Base-by-base conservation (phyloP, 2,888 invertebrate genomes). In the Branchipolynoe longqiensis region DNA sequence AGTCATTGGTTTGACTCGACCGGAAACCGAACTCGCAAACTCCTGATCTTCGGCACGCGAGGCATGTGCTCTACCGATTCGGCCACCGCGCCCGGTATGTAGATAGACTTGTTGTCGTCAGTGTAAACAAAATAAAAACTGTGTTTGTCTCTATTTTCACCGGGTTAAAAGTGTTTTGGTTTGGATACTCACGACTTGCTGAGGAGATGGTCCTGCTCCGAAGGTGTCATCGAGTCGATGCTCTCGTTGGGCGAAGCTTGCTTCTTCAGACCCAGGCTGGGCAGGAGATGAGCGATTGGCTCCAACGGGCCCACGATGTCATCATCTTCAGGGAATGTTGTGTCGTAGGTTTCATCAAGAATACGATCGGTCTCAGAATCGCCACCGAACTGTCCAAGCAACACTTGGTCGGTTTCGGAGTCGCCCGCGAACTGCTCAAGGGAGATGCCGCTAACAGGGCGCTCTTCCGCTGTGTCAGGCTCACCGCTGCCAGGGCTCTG, bases 141-240 rank as follows among this genome's bases (percentile, higher is more conserved):
- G n/a, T n/a, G n/a, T n/a, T n/a, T n/a, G n/a, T n/a, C n/a, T n/a
- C n/a, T n/a, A n/a, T n/a, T n/a, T n/a, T n/a, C n/a, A n/a, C n/a
- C n/a, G n/a, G n/a, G n/a, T n/a, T n/a, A n/a, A n/a, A n/a, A n/a
- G n/a, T n/a, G n/a, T n/a, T n/a, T n/a, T n/a, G n/a, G n/a, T n/a
- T n/a, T n/a, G n/a, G n/a, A n/a, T n/a, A 85, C 87, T 83, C 73
- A 87, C 87, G 36, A 62, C 48, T 83, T 85, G 84, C 86, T 85
- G 54, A 87, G 87, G 22, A 87, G 78, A 31, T 54, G n/a, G 25
- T 87, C 87, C 78, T 87, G 86, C 40, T 87, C 87, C 0, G 87
- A 87, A 22, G 86, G 87, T 0, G 87, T 87, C 87, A 87, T 86
- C 28, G 87, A 87, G 40, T 69, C 59, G 22, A 87, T 64, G 81